Base-by-base conservation (phyloP, 2,797 vertebrate species). In the Dendrocincla tyrannina region DNA sequence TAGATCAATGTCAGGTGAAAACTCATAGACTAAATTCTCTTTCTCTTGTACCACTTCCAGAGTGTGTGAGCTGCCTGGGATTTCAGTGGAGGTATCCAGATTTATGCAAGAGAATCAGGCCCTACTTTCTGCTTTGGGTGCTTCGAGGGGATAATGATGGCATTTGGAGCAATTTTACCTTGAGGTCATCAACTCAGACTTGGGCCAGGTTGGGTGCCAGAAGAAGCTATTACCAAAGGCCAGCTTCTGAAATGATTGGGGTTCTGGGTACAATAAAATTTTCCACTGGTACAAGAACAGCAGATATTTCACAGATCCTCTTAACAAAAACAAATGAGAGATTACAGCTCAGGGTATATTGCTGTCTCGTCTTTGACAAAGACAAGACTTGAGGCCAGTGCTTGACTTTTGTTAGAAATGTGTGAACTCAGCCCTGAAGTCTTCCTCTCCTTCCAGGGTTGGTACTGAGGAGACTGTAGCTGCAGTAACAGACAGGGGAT, bases 1-100 rank as follows among this genome's bases (percentile, higher is more conserved):
- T 94, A 94, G 47, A 95, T 73, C 82, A 66, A 66, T 1, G 13
- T 83, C 79, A 88, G 63, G 73, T 81, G 69, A 93, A 93, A 94
- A 88, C 59, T 76, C 66, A 69, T 62, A 73, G 73, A 66, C 42
- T 73, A 87, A 66, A 81, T 78, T 16, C 37, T 75, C 53, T 88
- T 90, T 59, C 39, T 66, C 83, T 91, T 37, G 33, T 79, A 39
- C 55, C 69, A 58, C 33, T 79, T 39, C 69, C 22, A 11, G 66
- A 78, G 25, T 4, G 28, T 58, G 30, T 77, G 72, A 62, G 89
- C 72, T 68, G 28, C 33, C 62, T 84, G 87, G 28, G 44, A 94
- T 76, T 78, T 63, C n/a, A 44, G 62, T 41, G 33, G 55, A 91
- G 76, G 20, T 18, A 53, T 81, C 27, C 47, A 81, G 50, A 35